Evolutionary conservation across 1,140 invertebrate genomes (phyloP).

Genomic region (Copidosoma floridanum): DNA sequence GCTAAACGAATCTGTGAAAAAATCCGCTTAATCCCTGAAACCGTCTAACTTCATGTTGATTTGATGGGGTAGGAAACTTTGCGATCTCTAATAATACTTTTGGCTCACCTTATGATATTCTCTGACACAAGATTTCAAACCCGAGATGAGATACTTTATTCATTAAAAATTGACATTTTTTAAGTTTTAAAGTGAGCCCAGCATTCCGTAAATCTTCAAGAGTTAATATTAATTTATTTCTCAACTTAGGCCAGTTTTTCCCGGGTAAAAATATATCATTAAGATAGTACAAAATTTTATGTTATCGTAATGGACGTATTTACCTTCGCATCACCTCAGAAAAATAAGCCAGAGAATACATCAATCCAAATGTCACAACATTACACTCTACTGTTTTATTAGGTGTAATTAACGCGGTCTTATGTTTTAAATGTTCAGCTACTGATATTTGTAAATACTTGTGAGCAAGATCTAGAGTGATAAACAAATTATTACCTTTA

Average conservation of each 20-base stretch:
- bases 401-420: too few relatives aligned
- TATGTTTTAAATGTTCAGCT: too few relatives aligned
- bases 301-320: too few relatives aligned
- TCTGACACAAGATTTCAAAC: conserved; percentile 7
- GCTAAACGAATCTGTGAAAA: conserved; percentile 46
- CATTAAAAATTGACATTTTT: neutral
- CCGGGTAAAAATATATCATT: conserved; percentile 39
- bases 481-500: too few relatives aligned
- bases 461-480: too few relatives aligned
- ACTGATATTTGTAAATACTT: too few relatives aligned
- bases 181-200: conserved; percentile 26
- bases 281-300: too few relatives aligned
- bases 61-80: conserved; percentile 39
- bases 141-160: neutral
- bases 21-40: conserved; percentile 55
- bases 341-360: too few relatives aligned
- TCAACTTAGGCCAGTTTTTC: conserved; percentile 24
- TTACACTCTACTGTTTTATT: too few relatives aligned
- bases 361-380: too few relatives aligned
- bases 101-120: conserved; percentile 39
- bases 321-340: too few relatives aligned
- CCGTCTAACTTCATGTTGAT: conserved; percentile 41
- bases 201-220: conserved; percentile 31
- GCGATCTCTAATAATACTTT: conserved; percentile 46
- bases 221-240: conserved; percentile 24